Evolutionary conservation across 1,140 invertebrate species (phyloP), one percentile per base, ranked within the genome.

Genomic region (Meteorus sp.): DNA sequence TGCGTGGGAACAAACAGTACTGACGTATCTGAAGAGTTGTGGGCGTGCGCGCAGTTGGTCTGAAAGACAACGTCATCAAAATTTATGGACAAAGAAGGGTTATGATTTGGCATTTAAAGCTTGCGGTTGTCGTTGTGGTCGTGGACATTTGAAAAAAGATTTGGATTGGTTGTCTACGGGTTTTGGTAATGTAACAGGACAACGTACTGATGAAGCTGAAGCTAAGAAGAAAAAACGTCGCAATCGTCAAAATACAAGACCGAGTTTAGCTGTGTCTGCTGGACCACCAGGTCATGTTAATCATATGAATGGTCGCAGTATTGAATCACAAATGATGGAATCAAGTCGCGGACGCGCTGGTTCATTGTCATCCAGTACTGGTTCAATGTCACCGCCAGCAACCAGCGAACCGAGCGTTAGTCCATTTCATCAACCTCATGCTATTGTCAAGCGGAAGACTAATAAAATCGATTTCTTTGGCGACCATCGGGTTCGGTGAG

Each of bases 1-100:
- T 25, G 84, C 87, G 47, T 98, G 94, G 93, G 94, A 98, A 78
- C 87, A 90, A 73, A 85, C 86, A 4, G 89, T 97, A 13, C 83
- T 97, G 58, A 88, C 88, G 29, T 95, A 93, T 71, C 83, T 97
- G 41, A 92, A 94, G 71, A 90, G 89, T 5, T 94, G 91, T 78
- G 93, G 93, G 9, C 81, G 94, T 13, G 94, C 94, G 1, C 84
- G 94, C 13, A 93, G 90, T 51, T 97, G 95, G 95, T 94, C 92
- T 20, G 94, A 97, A 74, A 85, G 93, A 43, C 94, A 98, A 77
- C 85, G 94, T 13, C 85, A 92, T 62, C 94, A 97, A 79, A 96
- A 98, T 74, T 80, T 98, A 54, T 98, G 95, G 95, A 97, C 94
- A 33, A 97, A 97, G 79, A 96, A 96, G 77, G 95, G 94, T 9